These are phyloP conservation scores for Microctenopoma lineatum DNA, from an alignment of 2,797 vertebrate genomes.

Conservation along the genomic window DNA sequence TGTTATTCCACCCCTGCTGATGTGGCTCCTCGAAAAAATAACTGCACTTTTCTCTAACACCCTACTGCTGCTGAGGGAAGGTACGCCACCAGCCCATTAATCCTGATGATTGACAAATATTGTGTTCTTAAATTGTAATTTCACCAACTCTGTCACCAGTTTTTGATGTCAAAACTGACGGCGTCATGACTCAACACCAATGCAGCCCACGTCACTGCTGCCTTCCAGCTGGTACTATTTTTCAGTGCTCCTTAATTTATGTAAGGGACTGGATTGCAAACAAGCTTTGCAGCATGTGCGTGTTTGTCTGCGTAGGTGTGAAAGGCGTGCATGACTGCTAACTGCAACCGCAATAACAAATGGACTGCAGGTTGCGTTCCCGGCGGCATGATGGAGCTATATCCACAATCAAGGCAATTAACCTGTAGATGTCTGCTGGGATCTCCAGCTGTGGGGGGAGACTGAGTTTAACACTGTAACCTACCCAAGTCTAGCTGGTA, in stretches of 20 bases:
- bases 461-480: slow-evolving; percentile 71
- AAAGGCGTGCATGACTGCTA: neutral
- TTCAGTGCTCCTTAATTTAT: slow-evolving; percentile 20
- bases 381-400: slow-evolving; percentile 60
- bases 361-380: slow-evolving; percentile 62
- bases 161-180: slow-evolving; percentile 24
- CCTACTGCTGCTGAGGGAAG: slow-evolving; percentile 27
- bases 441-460: slow-evolving; percentile 74
- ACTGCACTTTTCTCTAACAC: slow-evolving; percentile 37
- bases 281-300: slow-evolving; percentile 1
- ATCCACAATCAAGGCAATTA: slow-evolving; percentile 84
- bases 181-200: slow-evolving; percentile 38
- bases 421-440: slow-evolving; percentile 78
- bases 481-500: slow-evolving; percentile 72
- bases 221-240: slow-evolving; percentile 30
- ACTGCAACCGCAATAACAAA: slow-evolving; percentile 63
- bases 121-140: slow-evolving; percentile 47
- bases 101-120: slow-evolving; percentile 48
- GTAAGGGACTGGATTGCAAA: slow-evolving; percentile 25
- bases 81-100: slow-evolving; percentile 37
- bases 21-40: slow-evolving; percentile 44
- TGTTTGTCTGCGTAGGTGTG: slow-evolving; percentile 15
- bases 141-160: slow-evolving; percentile 33
- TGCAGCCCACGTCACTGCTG: slow-evolving; percentile 28
- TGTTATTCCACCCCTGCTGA: slow-evolving; percentile 56